These are phyloP conservation scores for Siniperca undulata DNA, from an alignment of 2,797 vertebrate genomes.

Conservation along the genomic window DNA sequence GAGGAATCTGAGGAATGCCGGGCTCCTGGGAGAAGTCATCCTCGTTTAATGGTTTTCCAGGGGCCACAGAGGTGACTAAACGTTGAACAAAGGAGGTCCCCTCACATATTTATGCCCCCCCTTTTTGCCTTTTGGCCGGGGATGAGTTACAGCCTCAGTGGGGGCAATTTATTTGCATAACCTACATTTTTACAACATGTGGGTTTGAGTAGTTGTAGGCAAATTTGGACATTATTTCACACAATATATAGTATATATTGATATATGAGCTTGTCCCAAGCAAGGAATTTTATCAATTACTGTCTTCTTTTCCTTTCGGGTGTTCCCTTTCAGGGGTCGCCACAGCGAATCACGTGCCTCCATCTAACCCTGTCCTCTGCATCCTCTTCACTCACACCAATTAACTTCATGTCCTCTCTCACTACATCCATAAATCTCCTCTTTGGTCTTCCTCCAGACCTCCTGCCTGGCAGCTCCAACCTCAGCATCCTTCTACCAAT, in stretches of 20 bases:
- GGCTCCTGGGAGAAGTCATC: conserved; percentile 82
- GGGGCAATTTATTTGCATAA: conserved; percentile 63
- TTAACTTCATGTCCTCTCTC: too few relatives aligned
- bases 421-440: too few relatives aligned
- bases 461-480: too few relatives aligned
- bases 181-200: conserved; percentile 58
- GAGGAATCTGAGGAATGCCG: conserved; percentile 84
- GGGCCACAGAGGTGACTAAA: conserved; percentile 80
- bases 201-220: background rate
- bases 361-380: too few relatives aligned
- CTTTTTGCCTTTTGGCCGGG: conserved; percentile 60
- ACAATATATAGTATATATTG: background rate
- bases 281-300: background rate
- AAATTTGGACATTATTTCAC: conserved; percentile 12
- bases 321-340: too few relatives aligned
- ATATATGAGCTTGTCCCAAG: background rate
- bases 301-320: too few relatives aligned
- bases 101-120: conserved; percentile 63
- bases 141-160: conserved; percentile 57
- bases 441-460: too few relatives aligned
- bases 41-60: conserved; percentile 81
- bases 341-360: too few relatives aligned
- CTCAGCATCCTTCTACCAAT: too few relatives aligned
- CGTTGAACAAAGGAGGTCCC: conserved; percentile 76
- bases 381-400: too few relatives aligned